Percentiles rank a stretch among this genome's conserved stretches.
These are phyloP conservation scores for Hycleus cichorii DNA, from an alignment of 1,140 invertebrate genomes.

Conservation along the genomic window DNA sequence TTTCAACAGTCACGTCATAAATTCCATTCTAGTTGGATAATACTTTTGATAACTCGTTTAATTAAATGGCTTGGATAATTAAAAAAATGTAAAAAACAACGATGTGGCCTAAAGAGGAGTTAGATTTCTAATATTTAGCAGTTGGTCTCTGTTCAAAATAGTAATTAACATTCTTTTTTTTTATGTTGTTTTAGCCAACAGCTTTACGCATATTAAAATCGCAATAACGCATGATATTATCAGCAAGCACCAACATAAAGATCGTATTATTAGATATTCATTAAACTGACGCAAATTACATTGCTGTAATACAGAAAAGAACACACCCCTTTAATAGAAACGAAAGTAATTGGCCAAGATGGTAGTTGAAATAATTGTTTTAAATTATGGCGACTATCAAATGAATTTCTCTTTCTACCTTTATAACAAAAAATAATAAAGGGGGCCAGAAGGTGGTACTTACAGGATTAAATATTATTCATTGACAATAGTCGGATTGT, in stretches of 20 bases:
- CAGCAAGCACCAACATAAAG: not conserved
- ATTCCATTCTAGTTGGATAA: no score
- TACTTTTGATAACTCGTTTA: not conserved
- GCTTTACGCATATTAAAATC: constrained; percentile 14
- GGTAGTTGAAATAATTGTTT: no score
- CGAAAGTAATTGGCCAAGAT: no score
- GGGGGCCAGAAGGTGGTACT: constrained; percentile 6
- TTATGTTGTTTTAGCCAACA: not conserved
- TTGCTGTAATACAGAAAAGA: no score
- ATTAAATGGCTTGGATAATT: not conserved
- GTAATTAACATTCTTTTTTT: constrained; percentile 4
- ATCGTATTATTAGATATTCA: constrained; percentile 12
- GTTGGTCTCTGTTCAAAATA: constrained; percentile 7
- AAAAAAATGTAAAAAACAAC: not conserved
- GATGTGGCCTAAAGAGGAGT: not conserved
- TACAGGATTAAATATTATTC: constrained; percentile 15
- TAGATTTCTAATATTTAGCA: constrained; percentile 14
- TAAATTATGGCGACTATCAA: no score
- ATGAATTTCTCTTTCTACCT: no score
- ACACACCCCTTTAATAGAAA: no score
- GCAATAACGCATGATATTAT: constrained; percentile 9
- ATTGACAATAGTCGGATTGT: constrained; percentile 1
- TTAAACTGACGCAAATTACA: constrained; percentile 3
- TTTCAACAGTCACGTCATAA: no score
- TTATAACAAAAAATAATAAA: not conserved